Conservation (phyloP, 2,113 vertebrate genomes). For the Charadrius vociferus region DNA sequence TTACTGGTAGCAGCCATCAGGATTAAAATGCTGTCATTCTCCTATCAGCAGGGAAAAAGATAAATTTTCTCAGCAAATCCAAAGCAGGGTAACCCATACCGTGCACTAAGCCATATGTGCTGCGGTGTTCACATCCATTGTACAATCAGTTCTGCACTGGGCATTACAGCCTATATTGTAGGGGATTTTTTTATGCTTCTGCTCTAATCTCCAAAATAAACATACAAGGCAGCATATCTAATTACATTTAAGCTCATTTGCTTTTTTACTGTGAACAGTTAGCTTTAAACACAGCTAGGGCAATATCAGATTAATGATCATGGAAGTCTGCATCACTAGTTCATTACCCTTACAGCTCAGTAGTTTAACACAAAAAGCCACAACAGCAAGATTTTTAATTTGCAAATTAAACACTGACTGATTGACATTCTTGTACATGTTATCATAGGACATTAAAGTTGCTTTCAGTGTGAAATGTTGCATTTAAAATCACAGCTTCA, state of each 20-base stretch:
- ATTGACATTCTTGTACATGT: conserved; percentile 31
- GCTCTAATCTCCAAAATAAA: background rate
- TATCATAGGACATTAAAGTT: conserved; percentile 7
- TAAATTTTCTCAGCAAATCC: background rate
- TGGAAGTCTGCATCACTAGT: background rate
- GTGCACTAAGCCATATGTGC: background rate
- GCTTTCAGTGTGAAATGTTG: conserved; percentile 4
- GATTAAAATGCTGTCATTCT: background rate
- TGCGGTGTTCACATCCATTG: background rate
- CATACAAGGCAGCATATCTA: background rate
- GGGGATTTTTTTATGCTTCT: background rate
- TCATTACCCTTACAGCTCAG: conserved; percentile 13
- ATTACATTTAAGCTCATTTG: conserved; percentile 10
- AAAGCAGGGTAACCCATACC: background rate
- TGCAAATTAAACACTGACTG: conserved; percentile 47
- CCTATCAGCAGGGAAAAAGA: background rate
- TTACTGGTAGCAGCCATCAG: background rate
- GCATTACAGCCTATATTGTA: background rate
- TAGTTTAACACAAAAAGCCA: conserved; percentile 16
- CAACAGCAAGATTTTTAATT: conserved; percentile 9
- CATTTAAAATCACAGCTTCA: background rate
- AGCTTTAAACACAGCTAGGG: background rate
- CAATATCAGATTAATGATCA: conserved; percentile 24
- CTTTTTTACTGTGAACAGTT: background rate
- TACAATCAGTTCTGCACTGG: background rate